Percentiles rank a stretch among this genome's conserved stretches.
Conservation (phyloP, 1,140 invertebrate genomes). For the Drosophila arizonae region DNA sequence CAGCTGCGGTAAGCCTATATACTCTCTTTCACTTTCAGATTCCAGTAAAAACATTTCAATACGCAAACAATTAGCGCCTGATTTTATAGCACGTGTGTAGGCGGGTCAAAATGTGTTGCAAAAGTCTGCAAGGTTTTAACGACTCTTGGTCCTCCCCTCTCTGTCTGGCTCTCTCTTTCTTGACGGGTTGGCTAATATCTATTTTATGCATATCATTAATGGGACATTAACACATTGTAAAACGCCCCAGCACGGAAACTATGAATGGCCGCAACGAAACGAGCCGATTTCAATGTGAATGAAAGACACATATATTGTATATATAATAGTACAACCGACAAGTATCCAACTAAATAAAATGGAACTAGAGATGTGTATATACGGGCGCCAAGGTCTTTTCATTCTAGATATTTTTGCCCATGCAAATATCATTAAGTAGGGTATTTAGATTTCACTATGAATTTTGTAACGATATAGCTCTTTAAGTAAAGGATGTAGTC, state of each 20-base stretch:
- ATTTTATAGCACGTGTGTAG: conserved; percentile 64
- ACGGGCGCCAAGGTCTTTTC: conserved; percentile 20
- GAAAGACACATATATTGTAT: conserved; percentile 21
- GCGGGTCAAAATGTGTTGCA: conserved; percentile 48
- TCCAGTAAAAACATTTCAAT: conserved; percentile 2
- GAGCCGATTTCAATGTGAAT: conserved; percentile 46
- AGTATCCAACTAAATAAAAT: conserved; percentile 37
- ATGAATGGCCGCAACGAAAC: conserved; percentile 26
- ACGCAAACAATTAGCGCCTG: conserved; percentile 53
- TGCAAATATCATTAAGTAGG: not conserved
- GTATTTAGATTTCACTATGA: not conserved
- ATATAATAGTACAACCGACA: conserved; percentile 17
- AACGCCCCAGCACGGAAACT: conserved; percentile 41
- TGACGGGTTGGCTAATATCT: not conserved
- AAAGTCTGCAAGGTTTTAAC: conserved; percentile 15
- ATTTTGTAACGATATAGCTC: not conserved
- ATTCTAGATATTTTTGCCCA: not conserved
- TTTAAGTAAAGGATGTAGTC: not conserved
- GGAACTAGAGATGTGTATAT: conserved; percentile 10
- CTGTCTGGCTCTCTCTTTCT: not conserved
- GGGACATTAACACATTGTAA: conserved; percentile 46
- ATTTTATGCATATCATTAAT: conserved; percentile 32
- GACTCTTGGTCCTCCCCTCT: not conserved
- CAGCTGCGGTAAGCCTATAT: not conserved
- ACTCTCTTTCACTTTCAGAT: not conserved